Percentiles rank a stretch among this genome's conserved stretches.
Evolutionary conservation across 2,113 vertebrate species (phyloP).

Genomic region (Trematocara variabile): DNA sequence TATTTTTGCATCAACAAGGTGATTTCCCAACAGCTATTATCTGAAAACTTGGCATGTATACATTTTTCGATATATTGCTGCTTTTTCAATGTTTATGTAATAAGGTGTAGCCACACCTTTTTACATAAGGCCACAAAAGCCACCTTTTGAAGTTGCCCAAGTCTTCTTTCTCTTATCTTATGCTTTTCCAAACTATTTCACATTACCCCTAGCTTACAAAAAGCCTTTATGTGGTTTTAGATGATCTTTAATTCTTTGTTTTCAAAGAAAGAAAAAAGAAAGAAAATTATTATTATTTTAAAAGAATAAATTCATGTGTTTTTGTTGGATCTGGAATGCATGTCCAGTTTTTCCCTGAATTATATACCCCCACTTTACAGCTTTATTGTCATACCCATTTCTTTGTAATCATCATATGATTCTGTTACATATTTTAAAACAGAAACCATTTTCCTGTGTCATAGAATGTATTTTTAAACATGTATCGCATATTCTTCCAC

Average conservation of each 20-base stretch:
- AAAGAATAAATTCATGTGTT: neutral
- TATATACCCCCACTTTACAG: neutral
- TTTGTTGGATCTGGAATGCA: neutral
- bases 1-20: neutral
- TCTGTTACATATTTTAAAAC: neutral
- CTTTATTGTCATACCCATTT: neutral
- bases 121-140: neutral
- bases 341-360: neutral
- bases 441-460: neutral
- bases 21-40: neutral
- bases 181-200: neutral
- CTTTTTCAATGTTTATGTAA: neutral
- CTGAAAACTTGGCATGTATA: neutral
- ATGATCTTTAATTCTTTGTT: accelerated
- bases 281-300: neutral
- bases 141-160: neutral
- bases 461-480: neutral
- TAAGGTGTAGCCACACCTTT: neutral
- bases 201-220: neutral
- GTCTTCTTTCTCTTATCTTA: neutral
- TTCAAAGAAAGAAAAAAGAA: neutral
- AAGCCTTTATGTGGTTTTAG: neutral
- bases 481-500: neutral
- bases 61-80: accelerated
- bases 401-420: neutral